Base-by-base conservation (phyloP, 2,797 vertebrate species). In the Ammospiza maritima region DNA sequence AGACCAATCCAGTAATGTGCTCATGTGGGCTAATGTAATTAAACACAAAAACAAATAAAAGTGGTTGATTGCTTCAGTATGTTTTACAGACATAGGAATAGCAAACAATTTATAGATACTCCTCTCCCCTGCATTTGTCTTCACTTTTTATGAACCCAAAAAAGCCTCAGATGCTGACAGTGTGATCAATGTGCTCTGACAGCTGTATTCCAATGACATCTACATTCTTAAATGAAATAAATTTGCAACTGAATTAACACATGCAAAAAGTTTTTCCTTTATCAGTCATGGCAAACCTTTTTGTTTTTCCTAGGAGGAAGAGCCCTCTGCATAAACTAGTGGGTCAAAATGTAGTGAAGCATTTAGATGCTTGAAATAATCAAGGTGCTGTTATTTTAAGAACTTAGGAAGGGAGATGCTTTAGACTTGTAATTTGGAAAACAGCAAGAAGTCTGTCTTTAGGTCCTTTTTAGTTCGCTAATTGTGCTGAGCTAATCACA, bases 151-250 rank as follows among this genome's bases (percentile, higher is more conserved):
- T 72, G 32, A 79, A 44, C 18, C 15, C 40, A 32, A 60, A 89
- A 89, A 88, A 88, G 16, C 18, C 27, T 72, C 38, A 38, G 8
- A 44, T 77, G 51, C 34, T 32, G 51, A 73, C 3, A 17, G 20
- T 34, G 21, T 2, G 5, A 51, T 76, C 2, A 0, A 25, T 73
- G 27, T 15, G n/a, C 5, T 48, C 29, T 64, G 44, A 32, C 48
- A 64, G 38, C 44, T 50, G 23, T 75, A 34, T 56, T 89, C 34
- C 36, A 36, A 26, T 4, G 21, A 25, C 6, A 71, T 21, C n/a
- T 40, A 15, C 2, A 1, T 50, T 51, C 29, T 65, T 70, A 73
- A 74, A 38, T 3, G 3, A 88, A 79, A 90, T 22, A 73, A 27
- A 61, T 56, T 50, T 71, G 19, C 57, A 47, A 16, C 40, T 57